Evolutionary conservation across 2,888 invertebrate genomes (phyloP), one percentile per base, ranked within the genome.

Genomic region (Clanis bilineata): DNA sequence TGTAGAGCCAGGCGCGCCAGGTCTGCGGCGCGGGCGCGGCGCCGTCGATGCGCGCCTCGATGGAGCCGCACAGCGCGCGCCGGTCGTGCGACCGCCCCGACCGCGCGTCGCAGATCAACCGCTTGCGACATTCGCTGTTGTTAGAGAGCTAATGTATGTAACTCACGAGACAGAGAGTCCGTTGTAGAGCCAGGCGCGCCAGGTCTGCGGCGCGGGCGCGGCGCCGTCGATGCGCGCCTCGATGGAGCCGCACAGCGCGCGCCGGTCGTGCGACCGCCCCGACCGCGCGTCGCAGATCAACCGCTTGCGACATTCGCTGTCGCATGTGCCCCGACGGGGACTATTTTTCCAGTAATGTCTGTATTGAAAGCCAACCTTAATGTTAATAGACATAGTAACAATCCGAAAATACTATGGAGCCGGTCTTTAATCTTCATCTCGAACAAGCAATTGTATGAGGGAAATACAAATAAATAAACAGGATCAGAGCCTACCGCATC

Each of bases 281-380:
- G 97, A 97, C 59, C 96, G 94, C 59, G 97, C 93, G 86, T 97
- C 97, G 81, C 98, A 98, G 39, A 98, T 90, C 77, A 97, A 93
- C 47, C 97, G 94, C 84, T 97, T 97, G 65, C 96, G 96, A 75
- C 98, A 98, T 70, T 96, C 96, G 6, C 95, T 95, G 83, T 97
- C 96, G 80, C 98, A 98, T 0, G 92, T 82, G 9, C 97, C 96
- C 43, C 96, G 94, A 0, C 96, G 96, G 0, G 97, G 97, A 61
- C 97, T 97, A 79, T 96, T 97, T 87, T 97, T 97, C 94, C 97
- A 97, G 83, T 97, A 97, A 82, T 97, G 95, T 76, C 97, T 97
- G 74, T 0, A 76, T 80, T 58, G 60, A 62, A n/a, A n/a, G n/a
- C n/a, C n/a, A n/a, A n/a, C n/a, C n/a, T n/a, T n/a, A n/a, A n/a